phyloP scores from a whole-genome alignment of 1,140 invertebrate genomes.

The Drosophila dunni region DNA sequence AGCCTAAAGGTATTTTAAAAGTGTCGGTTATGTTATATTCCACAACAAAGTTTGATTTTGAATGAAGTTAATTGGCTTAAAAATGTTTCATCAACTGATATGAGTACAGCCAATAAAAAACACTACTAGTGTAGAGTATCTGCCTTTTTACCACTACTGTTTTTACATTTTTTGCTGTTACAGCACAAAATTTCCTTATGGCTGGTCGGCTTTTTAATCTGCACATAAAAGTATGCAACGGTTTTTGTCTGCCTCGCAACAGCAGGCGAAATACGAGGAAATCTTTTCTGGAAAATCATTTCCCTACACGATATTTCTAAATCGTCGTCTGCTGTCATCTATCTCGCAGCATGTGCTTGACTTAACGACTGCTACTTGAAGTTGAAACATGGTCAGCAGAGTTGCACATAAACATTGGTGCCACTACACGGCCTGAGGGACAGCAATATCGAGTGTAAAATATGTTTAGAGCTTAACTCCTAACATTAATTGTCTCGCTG shows the following conservation, averaged over 20 bases:
- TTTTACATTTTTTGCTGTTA: no score
- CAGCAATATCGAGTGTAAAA: slow-evolving; percentile 51
- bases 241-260: slow-evolving; percentile 14
- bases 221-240: slow-evolving; percentile 51
- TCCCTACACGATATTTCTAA: slow-evolving; percentile 42
- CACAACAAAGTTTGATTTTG: no score
- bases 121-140: neutral
- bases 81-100: no score
- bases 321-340: slow-evolving; percentile 14
- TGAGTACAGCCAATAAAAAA: no score
- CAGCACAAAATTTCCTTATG: no score
- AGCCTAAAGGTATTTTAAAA: no score
- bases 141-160: neutral
- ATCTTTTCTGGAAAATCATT: neutral
- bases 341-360: slow-evolving; percentile 53
- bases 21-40: no score
- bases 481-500: slow-evolving; percentile 67
- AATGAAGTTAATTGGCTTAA: no score
- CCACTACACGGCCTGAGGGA: slow-evolving; percentile 18
- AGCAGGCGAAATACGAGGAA: slow-evolving; percentile 13
- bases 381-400: slow-evolving; percentile 7
- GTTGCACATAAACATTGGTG: slow-evolving; percentile 56
- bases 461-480: slow-evolving; percentile 48
- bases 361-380: slow-evolving; percentile 53
- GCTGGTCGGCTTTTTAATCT: slow-evolving; percentile 58